Percentiles rank a stretch among this genome's conserved stretches.
Conservation (phyloP, 2,797 vertebrate species). For the Microhierax caerulescens region DNA sequence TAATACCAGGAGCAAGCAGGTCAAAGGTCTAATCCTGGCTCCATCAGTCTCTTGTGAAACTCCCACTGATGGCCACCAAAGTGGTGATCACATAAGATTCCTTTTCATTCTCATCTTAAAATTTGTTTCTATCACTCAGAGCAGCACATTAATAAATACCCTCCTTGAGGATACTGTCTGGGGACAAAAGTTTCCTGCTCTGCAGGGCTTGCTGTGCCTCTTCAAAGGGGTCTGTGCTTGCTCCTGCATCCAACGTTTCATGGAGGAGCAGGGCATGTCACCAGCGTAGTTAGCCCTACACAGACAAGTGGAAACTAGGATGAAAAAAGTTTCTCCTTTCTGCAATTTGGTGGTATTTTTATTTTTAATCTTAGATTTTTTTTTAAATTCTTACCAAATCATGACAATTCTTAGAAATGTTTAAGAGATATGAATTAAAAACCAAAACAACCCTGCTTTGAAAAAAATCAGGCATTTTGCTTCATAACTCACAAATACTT, state of each 20-base stretch:
- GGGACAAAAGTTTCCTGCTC: background rate
- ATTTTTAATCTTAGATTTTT: background rate
- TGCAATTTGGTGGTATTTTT: background rate
- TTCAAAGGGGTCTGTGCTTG: background rate
- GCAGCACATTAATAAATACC: background rate
- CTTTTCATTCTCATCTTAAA: background rate
- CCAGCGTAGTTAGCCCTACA: background rate
- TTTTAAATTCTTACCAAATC: background rate
- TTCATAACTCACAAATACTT: background rate
- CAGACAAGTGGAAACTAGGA: background rate
- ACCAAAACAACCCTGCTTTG: background rate
- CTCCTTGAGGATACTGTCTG: background rate
- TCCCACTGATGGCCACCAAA: background rate
- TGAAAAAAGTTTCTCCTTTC: background rate
- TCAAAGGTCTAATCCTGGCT: background rate
- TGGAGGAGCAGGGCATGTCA: background rate
- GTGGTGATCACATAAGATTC: background rate
- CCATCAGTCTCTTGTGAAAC: background rate
- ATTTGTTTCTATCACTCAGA: background rate
- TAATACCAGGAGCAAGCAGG: background rate
- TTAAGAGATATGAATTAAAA: background rate
- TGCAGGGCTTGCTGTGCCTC: background rate
- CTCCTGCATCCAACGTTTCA: background rate
- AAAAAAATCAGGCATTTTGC: background rate
- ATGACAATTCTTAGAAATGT: background rate